A percentile compares a stretch with the other conserved stretches of the same genome.
phyloP scores from a whole-genome alignment of 2,797 vertebrate species.

The Sparus aurata region DNA sequence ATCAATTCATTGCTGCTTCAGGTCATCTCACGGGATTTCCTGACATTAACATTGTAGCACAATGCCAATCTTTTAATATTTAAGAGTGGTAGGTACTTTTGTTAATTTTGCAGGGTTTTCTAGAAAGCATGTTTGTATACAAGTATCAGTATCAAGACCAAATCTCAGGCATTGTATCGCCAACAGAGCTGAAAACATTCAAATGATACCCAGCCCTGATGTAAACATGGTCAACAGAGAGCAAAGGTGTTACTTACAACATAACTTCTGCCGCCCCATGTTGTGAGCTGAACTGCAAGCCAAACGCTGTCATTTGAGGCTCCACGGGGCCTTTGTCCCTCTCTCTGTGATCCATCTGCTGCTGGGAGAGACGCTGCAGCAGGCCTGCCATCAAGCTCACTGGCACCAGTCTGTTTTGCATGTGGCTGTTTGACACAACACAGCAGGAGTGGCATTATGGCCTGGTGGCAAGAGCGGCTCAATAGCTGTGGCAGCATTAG shows the following conservation, averaged over 20 bases:
- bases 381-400: conserved; percentile 56
- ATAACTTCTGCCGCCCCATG: conserved; percentile 46
- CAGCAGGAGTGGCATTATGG: conserved; percentile 67
- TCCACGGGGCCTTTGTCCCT: conserved; percentile 63
- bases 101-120: neutral
- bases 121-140: neutral
- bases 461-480: conserved; percentile 62
- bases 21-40: neutral
- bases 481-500: conserved; percentile 60
- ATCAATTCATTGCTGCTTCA: neutral
- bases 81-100: neutral
- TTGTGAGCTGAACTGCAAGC: conserved; percentile 34
- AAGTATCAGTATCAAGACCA: neutral
- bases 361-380: conserved; percentile 53
- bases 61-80: neutral
- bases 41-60: neutral
- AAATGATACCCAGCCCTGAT: neutral
- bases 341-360: conserved; percentile 74
- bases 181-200: neutral
- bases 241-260: conserved; percentile 64
- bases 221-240: conserved; percentile 32
- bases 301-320: conserved; percentile 61
- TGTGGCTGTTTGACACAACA: conserved; percentile 67
- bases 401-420: conserved; percentile 70
- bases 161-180: neutral